Percentiles rank a stretch among this genome's conserved stretches.
Evolutionary conservation across 1,140 invertebrate genomes (phyloP).

Genomic region (Neodiprion virginianus): DNA sequence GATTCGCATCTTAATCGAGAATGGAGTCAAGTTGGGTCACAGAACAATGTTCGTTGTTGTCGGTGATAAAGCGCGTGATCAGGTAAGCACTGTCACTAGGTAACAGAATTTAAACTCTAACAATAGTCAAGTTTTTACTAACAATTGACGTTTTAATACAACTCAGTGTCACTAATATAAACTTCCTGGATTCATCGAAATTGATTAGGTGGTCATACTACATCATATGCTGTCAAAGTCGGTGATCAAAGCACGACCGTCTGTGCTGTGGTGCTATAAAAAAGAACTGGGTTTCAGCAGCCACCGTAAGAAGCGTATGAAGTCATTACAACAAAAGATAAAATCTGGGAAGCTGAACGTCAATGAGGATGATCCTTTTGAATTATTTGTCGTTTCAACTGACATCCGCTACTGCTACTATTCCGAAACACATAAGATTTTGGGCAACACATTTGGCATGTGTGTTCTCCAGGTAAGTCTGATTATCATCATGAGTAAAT

Average conservation of each 20-base stretch:
- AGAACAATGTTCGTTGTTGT: conserved; percentile 94
- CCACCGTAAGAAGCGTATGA: conserved; percentile 93
- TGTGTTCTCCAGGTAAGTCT: conserved; percentile 86
- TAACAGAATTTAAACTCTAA: background rate
- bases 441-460: conserved; percentile 98
- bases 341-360: conserved; percentile 88
- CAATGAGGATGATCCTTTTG: conserved; percentile 97
- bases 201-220: conserved; percentile 84
- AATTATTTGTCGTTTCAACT: conserved; percentile 95
- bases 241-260: conserved; percentile 88
- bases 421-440: conserved; percentile 95
- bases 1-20: conserved; percentile 94
- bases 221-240: conserved; percentile 98
- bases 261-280: conserved; percentile 98
- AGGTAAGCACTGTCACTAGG: conserved; percentile 67
- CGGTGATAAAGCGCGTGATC: conserved; percentile 95
- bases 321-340: conserved; percentile 85
- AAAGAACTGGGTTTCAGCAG: conserved; percentile 95
- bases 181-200: conserved; percentile 8
- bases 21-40: conserved; percentile 89
- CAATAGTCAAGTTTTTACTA: conserved; percentile 13
- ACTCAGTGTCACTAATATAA: background rate
- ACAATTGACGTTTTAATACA: conserved; percentile 19
- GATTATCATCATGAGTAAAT: too few relatives aligned
- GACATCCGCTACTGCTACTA: conserved; percentile 98